These are phyloP conservation scores for Catocala fraxini DNA, from an alignment of 2,888 invertebrate genomes.

Conservation along the genomic window DNA sequence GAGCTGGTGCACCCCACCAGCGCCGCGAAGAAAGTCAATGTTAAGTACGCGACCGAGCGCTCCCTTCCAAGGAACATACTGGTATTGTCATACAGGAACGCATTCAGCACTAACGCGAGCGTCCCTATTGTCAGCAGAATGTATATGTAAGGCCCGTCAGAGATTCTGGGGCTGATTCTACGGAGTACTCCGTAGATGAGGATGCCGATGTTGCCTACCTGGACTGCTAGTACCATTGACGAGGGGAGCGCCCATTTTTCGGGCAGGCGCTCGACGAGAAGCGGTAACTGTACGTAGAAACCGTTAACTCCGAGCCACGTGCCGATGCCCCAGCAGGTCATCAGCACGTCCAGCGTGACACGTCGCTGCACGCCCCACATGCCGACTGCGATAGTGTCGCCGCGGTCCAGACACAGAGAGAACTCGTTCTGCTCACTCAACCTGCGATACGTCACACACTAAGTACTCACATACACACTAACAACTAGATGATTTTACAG, in stretches of 20 bases:
- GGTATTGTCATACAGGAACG: constrained; percentile 88
- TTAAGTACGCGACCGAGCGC: constrained; percentile 88
- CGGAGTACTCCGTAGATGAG: constrained; percentile 88
- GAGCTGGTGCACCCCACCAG: constrained; percentile 95
- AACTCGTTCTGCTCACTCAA: constrained; percentile 70
- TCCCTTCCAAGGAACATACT: constrained; percentile 80
- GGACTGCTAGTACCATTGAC: constrained; percentile 93
- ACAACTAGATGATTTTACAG: not conserved
- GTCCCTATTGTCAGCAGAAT: constrained; percentile 85
- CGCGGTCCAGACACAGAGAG: constrained; percentile 67
- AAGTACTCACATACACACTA: not conserved
- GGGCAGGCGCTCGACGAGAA: constrained; percentile 93
- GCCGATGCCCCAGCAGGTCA: constrained; percentile 93
- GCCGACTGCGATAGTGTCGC: constrained; percentile 46
- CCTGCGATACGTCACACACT: constrained; percentile 51
- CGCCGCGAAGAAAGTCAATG: constrained; percentile 90
- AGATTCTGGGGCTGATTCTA: constrained; percentile 74
- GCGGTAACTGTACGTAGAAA: constrained; percentile 95
- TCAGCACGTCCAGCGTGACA: constrained; percentile 89
- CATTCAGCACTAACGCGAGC: constrained; percentile 86
- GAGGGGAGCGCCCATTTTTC: constrained; percentile 96
- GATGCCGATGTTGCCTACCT: constrained; percentile 94
- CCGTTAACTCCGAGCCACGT: constrained; percentile 97
- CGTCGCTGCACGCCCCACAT: constrained; percentile 81
- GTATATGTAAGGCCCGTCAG: constrained; percentile 87